These are phyloP conservation scores for Nibea albiflora DNA, from an alignment of 2,113 vertebrate species.

Conservation along the genomic window DNA sequence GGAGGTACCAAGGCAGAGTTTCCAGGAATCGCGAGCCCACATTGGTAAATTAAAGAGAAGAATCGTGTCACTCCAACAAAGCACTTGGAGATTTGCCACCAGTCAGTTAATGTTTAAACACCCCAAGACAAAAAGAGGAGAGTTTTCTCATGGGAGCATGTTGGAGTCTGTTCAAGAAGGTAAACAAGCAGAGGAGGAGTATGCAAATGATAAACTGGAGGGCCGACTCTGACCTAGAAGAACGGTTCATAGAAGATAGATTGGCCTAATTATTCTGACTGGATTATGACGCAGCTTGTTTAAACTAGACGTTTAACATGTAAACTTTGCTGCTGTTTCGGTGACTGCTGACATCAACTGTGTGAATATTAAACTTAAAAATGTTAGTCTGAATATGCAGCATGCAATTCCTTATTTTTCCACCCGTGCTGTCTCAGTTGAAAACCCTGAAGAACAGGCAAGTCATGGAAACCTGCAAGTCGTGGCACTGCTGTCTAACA, in stretches of 20 bases:
- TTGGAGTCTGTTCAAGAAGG: not conserved
- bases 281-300: not conserved
- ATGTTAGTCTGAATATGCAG: not conserved
- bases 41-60: not conserved
- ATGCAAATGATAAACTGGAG: not conserved
- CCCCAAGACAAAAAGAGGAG: constrained; percentile 8
- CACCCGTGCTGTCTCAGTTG: not conserved
- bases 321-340: not conserved
- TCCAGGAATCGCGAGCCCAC: not conserved
- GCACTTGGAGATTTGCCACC: not conserved
- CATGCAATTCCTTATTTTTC: not conserved
- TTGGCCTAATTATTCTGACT: not conserved
- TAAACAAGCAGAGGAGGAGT: not conserved
- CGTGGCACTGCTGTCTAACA: not conserved
- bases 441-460: not conserved
- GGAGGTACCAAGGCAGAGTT: too few relatives aligned
- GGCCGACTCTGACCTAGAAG: too few relatives aligned
- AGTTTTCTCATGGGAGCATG: not conserved
- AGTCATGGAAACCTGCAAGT: too few relatives aligned
- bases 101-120: constrained; percentile 10
- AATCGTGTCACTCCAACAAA: not conserved
- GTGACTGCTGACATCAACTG: not conserved
- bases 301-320: too few relatives aligned
- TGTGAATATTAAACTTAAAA: not conserved
- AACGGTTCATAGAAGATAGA: too few relatives aligned